Conservation (phyloP, 2,888 invertebrate genomes). For the Lasioglossum morio region DNA sequence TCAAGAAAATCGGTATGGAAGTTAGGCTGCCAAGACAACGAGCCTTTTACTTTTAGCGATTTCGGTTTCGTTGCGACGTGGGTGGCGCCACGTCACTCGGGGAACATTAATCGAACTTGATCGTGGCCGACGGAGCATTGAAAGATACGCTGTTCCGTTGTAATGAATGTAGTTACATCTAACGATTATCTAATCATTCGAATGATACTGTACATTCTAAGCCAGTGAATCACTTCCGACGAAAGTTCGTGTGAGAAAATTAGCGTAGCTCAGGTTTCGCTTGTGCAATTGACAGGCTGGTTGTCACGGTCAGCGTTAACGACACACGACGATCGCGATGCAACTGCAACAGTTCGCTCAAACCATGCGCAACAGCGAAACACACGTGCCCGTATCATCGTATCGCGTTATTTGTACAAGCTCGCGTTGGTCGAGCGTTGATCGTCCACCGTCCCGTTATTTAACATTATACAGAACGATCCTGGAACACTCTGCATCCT, state of each 20-base stretch:
- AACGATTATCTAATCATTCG: too few relatives aligned
- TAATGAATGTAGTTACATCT: too few relatives aligned
- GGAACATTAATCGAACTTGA: not conserved
- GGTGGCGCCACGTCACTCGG: constrained; percentile 49
- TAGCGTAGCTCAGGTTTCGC: not conserved
- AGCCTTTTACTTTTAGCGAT: constrained; percentile 18
- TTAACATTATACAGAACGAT: constrained; percentile 49
- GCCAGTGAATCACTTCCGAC: too few relatives aligned
- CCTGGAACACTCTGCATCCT: constrained; percentile 32
- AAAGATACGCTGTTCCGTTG: not conserved
- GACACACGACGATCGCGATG: not conserved
- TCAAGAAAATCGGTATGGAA: constrained; percentile 30
- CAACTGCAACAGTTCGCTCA: constrained; percentile 29
- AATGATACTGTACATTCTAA: too few relatives aligned
- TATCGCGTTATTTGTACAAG: constrained; percentile 59
- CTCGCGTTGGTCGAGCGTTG: constrained; percentile 35
- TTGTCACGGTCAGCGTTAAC: not conserved
- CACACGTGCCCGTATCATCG: constrained; percentile 28
- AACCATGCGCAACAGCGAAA: constrained; percentile 16
- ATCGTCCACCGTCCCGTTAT: constrained; percentile 55
- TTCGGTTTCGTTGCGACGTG: constrained; percentile 15
- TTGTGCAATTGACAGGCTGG: not conserved
- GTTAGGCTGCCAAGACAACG: not conserved
- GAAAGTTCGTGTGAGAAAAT: not conserved
- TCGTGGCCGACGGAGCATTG: not conserved